Conservation (phyloP, 64 coral and sea anemone genomes). For the Anthopleura sola region DNA sequence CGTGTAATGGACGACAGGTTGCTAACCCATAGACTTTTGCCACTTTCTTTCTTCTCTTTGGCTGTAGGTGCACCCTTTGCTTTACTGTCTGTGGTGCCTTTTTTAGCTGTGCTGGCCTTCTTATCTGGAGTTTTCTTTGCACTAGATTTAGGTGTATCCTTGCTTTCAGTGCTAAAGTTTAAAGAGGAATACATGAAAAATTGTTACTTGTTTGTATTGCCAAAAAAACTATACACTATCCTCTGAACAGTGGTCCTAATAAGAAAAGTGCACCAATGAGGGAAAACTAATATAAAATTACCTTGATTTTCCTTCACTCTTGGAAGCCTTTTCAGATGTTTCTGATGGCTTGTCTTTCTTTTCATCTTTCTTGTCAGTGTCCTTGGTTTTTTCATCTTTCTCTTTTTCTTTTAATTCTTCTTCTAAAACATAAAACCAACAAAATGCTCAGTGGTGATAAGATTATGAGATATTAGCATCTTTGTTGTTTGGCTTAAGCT, state of each 20-base stretch:
- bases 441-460: not conserved
- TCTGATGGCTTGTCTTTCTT: conserved; percentile 24
- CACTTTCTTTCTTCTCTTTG: conserved; percentile 88
- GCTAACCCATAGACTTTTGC: conserved; percentile 97
- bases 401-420: conserved; percentile 7
- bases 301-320: conserved; percentile 23
- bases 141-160: not conserved
- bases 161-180: conserved; percentile 1
- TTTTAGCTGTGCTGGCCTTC: not conserved
- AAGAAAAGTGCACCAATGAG: too few relatives aligned
- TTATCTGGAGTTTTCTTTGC: conserved; percentile 18
- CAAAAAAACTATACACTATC: too few relatives aligned
- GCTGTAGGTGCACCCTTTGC: conserved; percentile 24
- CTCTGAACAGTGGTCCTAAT: too few relatives aligned
- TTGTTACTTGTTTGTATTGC: too few relatives aligned
- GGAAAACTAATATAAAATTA: not conserved
- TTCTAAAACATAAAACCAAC: not conserved
- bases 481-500: too few relatives aligned
- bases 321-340: conserved; percentile 4
- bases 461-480: too few relatives aligned
- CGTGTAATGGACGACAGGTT: conserved; percentile 96
- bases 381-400: conserved; percentile 52
- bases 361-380: conserved; percentile 26
- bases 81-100: conserved; percentile 15
- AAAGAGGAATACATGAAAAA: too few relatives aligned